phyloP scores from a whole-genome alignment of 2,797 vertebrate species.

The Yasuhikotakia modesta region DNA sequence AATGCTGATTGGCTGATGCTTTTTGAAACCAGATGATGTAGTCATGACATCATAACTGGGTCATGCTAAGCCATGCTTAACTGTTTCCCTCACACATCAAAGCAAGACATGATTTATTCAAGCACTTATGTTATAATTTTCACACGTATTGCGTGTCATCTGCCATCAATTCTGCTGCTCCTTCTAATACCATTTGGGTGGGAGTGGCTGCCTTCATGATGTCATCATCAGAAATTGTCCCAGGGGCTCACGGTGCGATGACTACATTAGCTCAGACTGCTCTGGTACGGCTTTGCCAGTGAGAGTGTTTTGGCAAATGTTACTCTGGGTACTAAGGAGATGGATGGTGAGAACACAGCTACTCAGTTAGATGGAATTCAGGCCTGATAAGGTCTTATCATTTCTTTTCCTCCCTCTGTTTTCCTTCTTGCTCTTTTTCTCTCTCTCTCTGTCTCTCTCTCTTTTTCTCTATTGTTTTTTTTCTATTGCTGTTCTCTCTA shows the following conservation, averaged over 20 bases:
- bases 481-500: neutral
- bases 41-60: no score
- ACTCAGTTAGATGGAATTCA: neutral
- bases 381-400: slow-evolving; percentile 5
- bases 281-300: neutral
- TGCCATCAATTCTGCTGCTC: neutral
- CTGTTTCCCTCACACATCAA: neutral
- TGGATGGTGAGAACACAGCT: neutral
- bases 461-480: neutral
- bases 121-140: neutral
- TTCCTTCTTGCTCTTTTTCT: neutral
- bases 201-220: neutral
- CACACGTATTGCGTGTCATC: neutral
- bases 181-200: neutral
- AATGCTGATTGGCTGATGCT: neutral
- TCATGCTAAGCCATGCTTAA: no score
- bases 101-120: neutral
- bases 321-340: slow-evolving; percentile 24
- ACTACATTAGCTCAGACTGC: slow-evolving; percentile 3
- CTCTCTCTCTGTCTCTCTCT: neutral
- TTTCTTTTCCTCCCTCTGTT: neutral
- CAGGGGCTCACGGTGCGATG: slow-evolving; percentile 1
- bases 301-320: neutral
- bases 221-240: neutral
- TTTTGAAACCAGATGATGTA: neutral